Percentiles rank a stretch among this genome's conserved stretches.
Conservation (phyloP, 2,888 invertebrate species). For the Drosophila anomalata region DNA sequence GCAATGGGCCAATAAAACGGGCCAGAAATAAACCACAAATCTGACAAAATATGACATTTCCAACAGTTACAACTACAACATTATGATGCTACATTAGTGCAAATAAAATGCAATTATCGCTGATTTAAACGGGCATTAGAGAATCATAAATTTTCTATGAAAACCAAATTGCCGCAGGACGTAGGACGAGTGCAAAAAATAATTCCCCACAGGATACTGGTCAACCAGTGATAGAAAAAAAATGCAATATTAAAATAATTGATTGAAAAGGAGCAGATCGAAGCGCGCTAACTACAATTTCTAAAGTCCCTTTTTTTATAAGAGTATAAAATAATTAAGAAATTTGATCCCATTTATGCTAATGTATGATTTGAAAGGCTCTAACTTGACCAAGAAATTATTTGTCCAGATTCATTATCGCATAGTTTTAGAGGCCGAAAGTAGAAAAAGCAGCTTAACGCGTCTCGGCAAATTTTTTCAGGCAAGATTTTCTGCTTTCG, state of each 20-base stretch:
- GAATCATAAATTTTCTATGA: constrained; percentile 47
- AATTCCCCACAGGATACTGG: constrained; percentile 52
- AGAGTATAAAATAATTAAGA: background rate
- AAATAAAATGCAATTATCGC: constrained; percentile 56
- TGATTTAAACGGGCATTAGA: constrained; percentile 54
- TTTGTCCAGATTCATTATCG: constrained; percentile 6
- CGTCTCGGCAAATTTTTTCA: background rate
- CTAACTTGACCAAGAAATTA: background rate
- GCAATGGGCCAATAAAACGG: constrained; percentile 12
- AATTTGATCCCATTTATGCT: constrained; percentile 1
- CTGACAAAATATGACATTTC: constrained; percentile 26
- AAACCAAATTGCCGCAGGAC: constrained; percentile 17
- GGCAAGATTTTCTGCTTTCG: constrained; percentile 5
- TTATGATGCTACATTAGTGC: constrained; percentile 17
- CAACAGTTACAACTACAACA: constrained; percentile 16
- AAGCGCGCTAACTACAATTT: background rate
- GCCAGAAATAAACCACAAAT: constrained; percentile 30
- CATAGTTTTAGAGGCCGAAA: constrained; percentile 6
- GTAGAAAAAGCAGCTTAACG: constrained; percentile 18
- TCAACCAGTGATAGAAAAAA: constrained; percentile 38
- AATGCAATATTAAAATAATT: background rate
- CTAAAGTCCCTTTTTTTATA: background rate
- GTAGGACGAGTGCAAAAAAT: constrained; percentile 6
- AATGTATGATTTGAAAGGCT: background rate
- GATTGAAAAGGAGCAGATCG: background rate